phyloP scores from a whole-genome alignment of 2,113 vertebrate genomes.

The Athene noctua region DNA sequence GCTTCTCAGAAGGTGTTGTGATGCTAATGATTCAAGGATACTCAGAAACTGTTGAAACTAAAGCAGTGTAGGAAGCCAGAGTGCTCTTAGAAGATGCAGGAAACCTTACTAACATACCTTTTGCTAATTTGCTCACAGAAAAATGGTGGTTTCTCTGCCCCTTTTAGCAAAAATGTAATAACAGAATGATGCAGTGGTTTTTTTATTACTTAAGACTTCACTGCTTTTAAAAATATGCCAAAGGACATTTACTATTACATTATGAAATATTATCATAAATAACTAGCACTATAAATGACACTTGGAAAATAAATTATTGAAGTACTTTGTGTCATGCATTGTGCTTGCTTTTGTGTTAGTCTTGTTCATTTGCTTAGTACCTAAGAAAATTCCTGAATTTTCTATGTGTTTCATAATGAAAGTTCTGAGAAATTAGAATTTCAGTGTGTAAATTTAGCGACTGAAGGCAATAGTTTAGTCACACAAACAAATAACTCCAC shows the following conservation, averaged over 20 bases:
- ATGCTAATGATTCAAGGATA: neutral
- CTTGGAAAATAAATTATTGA: neutral
- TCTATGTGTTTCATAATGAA: neutral
- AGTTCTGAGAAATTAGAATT: neutral
- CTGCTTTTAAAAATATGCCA: neutral
- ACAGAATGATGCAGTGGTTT: neutral
- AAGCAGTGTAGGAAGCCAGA: neutral
- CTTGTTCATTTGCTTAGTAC: neutral
- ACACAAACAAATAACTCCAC: neutral
- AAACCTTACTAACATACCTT: neutral
- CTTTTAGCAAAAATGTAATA: neutral
- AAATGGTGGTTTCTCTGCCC: neutral
- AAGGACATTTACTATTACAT: neutral
- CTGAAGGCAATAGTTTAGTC: neutral
- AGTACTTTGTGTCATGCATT: neutral
- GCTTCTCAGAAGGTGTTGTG: neutral
- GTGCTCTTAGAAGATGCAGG: neutral
- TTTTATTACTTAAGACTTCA: neutral
- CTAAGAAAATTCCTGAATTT: neutral
- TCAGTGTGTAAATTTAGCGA: neutral
- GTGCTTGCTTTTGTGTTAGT: neutral
- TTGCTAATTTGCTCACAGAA: neutral
- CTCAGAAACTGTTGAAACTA: neutral
- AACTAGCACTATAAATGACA: neutral
- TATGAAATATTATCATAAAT: slow-evolving; percentile 6